Base-by-base conservation (phyloP, 2,888 invertebrate species). In the Chirona hameri region DNA sequence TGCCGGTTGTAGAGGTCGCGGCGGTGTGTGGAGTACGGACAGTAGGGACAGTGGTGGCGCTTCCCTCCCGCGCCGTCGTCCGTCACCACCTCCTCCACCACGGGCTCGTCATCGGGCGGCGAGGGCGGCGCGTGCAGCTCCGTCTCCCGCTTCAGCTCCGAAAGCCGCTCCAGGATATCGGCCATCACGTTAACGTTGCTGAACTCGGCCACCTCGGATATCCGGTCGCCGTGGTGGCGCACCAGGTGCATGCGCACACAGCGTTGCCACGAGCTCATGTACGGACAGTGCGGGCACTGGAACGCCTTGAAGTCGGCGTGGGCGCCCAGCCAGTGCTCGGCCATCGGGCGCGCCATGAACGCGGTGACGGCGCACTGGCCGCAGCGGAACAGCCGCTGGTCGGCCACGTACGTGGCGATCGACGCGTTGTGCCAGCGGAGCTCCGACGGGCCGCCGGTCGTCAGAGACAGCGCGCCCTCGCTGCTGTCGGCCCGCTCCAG, bases 21-120 rank as follows among this genome's bases (percentile, higher is more conserved):
- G 27, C 97, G 91, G 89, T 96, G 96, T 24, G 96, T 97, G 52
- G 95, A 95, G 88, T 97, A 97, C 5, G 95, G 95, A 88, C 97
- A 97, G 87, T 93, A 94, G 46, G 91, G 92, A 89, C 97, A 97
- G 84, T 92, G 93, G 89, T 96, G 96, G 57, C 95, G 91, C 84
- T 87, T 87, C 79, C 86, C 87, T 24, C 85, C 85, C 55, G 84
- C 48, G 10, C 84, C 84, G 57, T 83, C 84, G 65, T 81, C 83
- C 15, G 18, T 52, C 52, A 52, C 52, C 52, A 52, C 12, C 5
- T 83, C 82, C 72, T 84, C 84, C 27, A 24, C 48, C 15, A n/a
- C 31, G 2, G 72, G 83, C 31, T 83, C 83, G 52, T 81, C 83
- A 10, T 83, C 82, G 65, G 81, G 48, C 79, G 81, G 52, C 27